phyloP scores from a whole-genome alignment of 1,140 invertebrate genomes.

The Caenorhabditis brenneri region DNA sequence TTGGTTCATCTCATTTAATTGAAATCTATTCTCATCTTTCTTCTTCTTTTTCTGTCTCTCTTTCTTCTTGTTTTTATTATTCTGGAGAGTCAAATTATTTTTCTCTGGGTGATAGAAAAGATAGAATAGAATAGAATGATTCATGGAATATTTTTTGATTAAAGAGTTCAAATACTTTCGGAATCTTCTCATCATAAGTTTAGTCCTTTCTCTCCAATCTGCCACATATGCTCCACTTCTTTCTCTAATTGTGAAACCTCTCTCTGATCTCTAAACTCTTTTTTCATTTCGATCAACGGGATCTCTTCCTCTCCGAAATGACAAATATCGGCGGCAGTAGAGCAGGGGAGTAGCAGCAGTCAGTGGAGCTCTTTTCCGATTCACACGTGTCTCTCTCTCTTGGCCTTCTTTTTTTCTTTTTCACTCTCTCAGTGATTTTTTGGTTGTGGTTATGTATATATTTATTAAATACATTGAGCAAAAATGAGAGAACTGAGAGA shows the following conservation, averaged over 20 bases:
- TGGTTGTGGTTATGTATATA: slow-evolving; percentile 46
- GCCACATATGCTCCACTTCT: neutral
- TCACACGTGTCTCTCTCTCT: neutral
- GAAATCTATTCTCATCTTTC: neutral
- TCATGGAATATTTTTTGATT: neutral
- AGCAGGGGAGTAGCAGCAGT: neutral
- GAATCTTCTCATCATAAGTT: neutral
- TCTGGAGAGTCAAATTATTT: neutral
- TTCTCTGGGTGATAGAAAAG: neutral
- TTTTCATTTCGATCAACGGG: neutral
- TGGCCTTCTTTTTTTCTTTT: neutral
- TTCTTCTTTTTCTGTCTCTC: neutral
- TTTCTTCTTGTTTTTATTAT: neutral
- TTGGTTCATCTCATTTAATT: neutral
- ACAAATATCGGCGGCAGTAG: slow-evolving; percentile 7
- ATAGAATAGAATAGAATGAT: neutral
- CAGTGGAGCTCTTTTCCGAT: neutral
- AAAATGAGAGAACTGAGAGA: neutral
- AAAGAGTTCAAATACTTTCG: neutral
- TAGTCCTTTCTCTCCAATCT: neutral
- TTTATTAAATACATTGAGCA: slow-evolving; percentile 36
- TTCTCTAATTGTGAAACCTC: neutral
- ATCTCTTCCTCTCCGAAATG: slow-evolving; percentile 20
- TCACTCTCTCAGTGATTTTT: slow-evolving; percentile 36
- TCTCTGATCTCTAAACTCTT: slow-evolving; percentile 17